These are phyloP conservation scores for Glandiceps talaboti DNA, from an alignment of 53 echinoderm and acorn worm species.

Conservation along the genomic window DNA sequence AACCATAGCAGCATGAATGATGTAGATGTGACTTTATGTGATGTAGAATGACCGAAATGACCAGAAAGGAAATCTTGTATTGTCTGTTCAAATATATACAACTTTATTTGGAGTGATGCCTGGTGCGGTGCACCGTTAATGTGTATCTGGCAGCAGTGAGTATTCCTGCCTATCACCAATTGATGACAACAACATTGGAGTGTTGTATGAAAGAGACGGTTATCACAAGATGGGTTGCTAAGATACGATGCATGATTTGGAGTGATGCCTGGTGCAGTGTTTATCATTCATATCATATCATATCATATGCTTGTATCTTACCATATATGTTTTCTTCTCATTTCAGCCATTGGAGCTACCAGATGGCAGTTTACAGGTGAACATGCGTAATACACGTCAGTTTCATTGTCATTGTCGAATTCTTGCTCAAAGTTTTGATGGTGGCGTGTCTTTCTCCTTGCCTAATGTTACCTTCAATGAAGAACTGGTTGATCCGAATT, in stretches of 20 bases:
- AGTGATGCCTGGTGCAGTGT: too few relatives aligned
- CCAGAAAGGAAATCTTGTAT: too few relatives aligned
- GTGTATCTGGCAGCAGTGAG: slow-evolving; percentile 44
- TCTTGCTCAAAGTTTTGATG: slow-evolving; percentile 52
- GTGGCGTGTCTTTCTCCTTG: slow-evolving; percentile 45
- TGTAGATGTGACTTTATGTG: too few relatives aligned
- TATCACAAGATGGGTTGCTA: slow-evolving; percentile 35
- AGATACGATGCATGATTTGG: too few relatives aligned
- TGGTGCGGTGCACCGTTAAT: slow-evolving; percentile 18
- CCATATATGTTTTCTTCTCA: too few relatives aligned
- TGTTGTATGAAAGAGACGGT: slow-evolving; percentile 52
- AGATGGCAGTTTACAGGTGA: slow-evolving; percentile 51
- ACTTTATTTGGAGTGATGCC: too few relatives aligned
- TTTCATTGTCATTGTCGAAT: slow-evolving; percentile 69
- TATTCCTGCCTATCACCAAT: slow-evolving; percentile 52
- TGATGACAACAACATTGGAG: slow-evolving; percentile 52
- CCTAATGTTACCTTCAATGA: slow-evolving; percentile 26
- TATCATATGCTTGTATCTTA: too few relatives aligned
- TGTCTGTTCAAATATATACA: too few relatives aligned
- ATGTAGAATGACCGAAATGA: too few relatives aligned
- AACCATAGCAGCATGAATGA: too few relatives aligned
- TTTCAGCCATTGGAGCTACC: slow-evolving; percentile 50
- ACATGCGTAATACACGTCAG: slow-evolving; percentile 53
- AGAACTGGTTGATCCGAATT: slow-evolving; percentile 46
- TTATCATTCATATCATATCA: too few relatives aligned